A percentile compares a stretch with the other conserved stretches of the same genome.
Conservation (phyloP, 2,113 vertebrate genomes). For the Petroica traversi region DNA sequence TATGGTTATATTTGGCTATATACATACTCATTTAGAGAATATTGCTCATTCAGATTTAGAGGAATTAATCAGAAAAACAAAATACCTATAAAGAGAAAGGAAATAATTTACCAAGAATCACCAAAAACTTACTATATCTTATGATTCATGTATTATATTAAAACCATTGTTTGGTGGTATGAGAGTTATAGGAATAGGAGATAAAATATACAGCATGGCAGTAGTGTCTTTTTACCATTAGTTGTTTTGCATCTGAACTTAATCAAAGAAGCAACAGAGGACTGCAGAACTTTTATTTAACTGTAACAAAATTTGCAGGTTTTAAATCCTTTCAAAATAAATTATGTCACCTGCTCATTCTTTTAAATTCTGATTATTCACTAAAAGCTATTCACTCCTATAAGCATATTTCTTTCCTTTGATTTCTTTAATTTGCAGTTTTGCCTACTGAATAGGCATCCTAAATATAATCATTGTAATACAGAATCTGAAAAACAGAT, state of each 20-base stretch:
- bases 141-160: constrained; percentile 65
- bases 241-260: constrained; percentile 69
- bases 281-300: constrained; percentile 33
- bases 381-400: background rate
- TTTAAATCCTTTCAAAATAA: constrained; percentile 41
- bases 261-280: constrained; percentile 66
- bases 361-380: background rate
- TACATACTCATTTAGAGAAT: constrained; percentile 54
- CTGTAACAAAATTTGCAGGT: constrained; percentile 21
- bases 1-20: background rate
- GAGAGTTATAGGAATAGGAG: constrained; percentile 67
- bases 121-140: constrained; percentile 48
- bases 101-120: constrained; percentile 73
- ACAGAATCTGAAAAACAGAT: background rate
- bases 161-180: constrained; percentile 62
- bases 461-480: background rate
- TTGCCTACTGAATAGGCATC: background rate
- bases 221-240: constrained; percentile 59
- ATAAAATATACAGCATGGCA: constrained; percentile 65
- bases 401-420: background rate
- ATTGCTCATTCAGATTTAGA: constrained; percentile 58
- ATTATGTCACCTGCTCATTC: background rate
- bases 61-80: constrained; percentile 67
- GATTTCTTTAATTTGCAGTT: background rate
- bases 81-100: constrained; percentile 53